Evolutionary conservation across 53 echinoderm and acorn worm species (phyloP), one percentile per base, ranked within the genome.

Genomic region (Henricia sp.): DNA sequence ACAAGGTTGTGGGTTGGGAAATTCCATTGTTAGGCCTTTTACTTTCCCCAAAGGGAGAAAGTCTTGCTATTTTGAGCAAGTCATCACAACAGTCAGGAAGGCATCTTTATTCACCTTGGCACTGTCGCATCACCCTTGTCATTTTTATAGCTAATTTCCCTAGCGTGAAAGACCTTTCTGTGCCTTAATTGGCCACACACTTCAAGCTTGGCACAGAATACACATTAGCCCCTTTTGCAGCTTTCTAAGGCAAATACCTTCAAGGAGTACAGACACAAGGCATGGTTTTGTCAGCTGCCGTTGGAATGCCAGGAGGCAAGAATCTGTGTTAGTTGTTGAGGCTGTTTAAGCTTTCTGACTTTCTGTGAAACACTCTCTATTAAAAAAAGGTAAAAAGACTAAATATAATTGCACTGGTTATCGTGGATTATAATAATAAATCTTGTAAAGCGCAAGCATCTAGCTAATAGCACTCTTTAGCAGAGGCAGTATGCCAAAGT

Each of bases 241-340:
- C 26, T 16, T 35, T 21, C 56, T 52, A 75, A 53, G 56, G 29
- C 37, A 75, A 75, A 53, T 52, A 53, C 28, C 76, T 53, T 33
- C 76, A 37, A 37, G 40, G 69, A 16, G n/a, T 23, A 42, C n/a
- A 24, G 6, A 69, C 24, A 3, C 19, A 25, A 19, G 21, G 51
- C n/a, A n/a, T n/a, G n/a, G n/a, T n/a, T n/a, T n/a, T n/a, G 8
- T 30, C 51, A 82, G 43, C 82, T 67, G 82, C 67, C 67, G 32
- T 82, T 82, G 3, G 11, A 82, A 50, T 12, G 52, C 73, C 54
- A 37, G 52, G 52, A 52, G 67, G 51, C 82, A 82, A 9, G 27
- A 28, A 8, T 50, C 26, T 50, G 36, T 37, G 20, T 66, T 19
- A 23, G 65, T 37, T 35, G 23, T 23, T 46, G 35, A 66, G 59